These are phyloP conservation scores for Girardinichthys multiradiatus DNA, from an alignment of 2,113 vertebrate species.

Conservation along the genomic window DNA sequence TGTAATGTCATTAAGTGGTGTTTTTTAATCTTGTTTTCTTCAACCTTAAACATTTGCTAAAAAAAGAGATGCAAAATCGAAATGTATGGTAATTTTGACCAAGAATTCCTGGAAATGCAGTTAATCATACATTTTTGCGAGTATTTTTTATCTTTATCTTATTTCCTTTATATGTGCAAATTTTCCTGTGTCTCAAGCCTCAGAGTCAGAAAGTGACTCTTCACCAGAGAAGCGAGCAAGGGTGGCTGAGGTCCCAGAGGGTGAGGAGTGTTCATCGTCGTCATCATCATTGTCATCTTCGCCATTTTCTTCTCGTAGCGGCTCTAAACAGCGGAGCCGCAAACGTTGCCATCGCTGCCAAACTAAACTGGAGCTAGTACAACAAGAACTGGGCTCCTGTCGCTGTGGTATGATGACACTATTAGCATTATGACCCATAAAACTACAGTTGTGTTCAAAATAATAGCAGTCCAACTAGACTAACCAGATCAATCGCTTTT, in stretches of 20 bases:
- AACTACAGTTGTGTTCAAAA: too few relatives aligned
- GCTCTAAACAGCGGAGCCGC: conserved; percentile 93
- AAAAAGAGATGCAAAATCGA: background rate
- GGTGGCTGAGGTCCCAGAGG: conserved; percentile 83
- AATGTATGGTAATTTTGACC: background rate
- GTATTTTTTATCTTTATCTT: background rate
- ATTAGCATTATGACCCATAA: background rate
- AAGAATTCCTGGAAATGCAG: background rate
- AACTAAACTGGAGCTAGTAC: conserved; percentile 98
- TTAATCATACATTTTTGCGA: background rate
- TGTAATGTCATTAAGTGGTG: too few relatives aligned
- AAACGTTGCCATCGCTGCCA: conserved; percentile 98
- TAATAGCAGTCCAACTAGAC: too few relatives aligned
- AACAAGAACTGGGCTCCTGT: conserved; percentile 97
- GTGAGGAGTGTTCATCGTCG: conserved; percentile 78
- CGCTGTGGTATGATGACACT: conserved; percentile 88
- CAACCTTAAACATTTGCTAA: background rate
- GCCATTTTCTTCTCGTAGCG: conserved; percentile 74
- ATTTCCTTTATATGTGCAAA: background rate
- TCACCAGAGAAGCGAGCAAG: conserved; percentile 92
- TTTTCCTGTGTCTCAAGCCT: conserved; percentile 80
- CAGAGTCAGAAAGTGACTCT: conserved; percentile 90
- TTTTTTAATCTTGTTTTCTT: too few relatives aligned
- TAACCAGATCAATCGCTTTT: too few relatives aligned
- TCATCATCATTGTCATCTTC: conserved; percentile 58